Conservation (phyloP, 2,888 invertebrate genomes). For the Tolmerus cingulatus region DNA sequence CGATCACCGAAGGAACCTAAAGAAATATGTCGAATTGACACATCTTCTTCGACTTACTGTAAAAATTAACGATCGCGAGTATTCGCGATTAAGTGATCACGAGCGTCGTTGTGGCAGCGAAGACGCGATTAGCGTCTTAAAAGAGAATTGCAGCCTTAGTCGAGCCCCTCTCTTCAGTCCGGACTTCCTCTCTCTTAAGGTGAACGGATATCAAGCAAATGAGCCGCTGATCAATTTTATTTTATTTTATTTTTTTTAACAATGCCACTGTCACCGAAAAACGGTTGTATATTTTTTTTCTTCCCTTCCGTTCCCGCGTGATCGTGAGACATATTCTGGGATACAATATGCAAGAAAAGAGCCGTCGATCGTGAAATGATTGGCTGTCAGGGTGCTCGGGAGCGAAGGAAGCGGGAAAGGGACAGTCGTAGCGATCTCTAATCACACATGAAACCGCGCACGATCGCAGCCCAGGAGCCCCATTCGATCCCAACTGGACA, state of each 20-base stretch:
- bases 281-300: not conserved
- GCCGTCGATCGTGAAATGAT: conserved; percentile 15
- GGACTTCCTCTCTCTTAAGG: not conserved
- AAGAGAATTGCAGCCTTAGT: not conserved
- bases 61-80: conserved; percentile 14
- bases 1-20: not conserved
- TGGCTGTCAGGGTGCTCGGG: conserved; percentile 12
- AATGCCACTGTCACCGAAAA: conserved; percentile 27
- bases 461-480: not conserved
- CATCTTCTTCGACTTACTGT: conserved; percentile 8
- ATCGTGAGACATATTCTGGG: not conserved
- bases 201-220: not conserved
- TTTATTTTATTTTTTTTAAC: not conserved
- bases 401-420: not conserved
- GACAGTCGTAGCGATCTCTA: not conserved
- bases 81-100: conserved; percentile 31
- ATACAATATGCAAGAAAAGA: not conserved
- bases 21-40: conserved; percentile 32
- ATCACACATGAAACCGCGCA: not conserved
- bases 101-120: not conserved
- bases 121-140: not conserved
- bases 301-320: not conserved
- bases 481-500: conserved; percentile 28
- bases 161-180: not conserved
- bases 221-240: not conserved